Evolutionary conservation across 2,797 vertebrate genomes (phyloP).

Genomic region (Anniella stebbinsi): DNA sequence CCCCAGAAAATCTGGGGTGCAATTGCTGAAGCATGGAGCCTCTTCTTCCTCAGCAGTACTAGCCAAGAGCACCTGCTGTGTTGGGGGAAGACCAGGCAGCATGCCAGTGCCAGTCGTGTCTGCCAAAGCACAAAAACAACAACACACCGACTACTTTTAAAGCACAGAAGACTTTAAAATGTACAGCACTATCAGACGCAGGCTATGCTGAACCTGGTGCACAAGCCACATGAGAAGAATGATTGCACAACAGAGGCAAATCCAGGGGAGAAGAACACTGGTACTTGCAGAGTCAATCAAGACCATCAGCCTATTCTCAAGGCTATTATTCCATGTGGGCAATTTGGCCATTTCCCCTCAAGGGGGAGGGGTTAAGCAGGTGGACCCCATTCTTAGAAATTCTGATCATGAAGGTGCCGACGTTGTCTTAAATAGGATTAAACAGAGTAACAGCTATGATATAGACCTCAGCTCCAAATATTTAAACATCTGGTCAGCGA

Average conservation of each 20-base stretch:
- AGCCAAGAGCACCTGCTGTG: conserved; percentile 13
- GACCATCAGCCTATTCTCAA: not conserved
- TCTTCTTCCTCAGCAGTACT: conserved; percentile 5
- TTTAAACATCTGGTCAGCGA: not conserved
- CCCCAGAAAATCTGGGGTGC: not conserved
- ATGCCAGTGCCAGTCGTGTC: not conserved
- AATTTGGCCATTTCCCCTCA: not conserved
- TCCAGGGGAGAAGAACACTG: not conserved
- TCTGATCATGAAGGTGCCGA: not conserved
- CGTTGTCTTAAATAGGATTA: not conserved
- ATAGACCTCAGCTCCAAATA: not conserved
- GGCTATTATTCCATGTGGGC: not conserved
- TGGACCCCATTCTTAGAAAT: not conserved
- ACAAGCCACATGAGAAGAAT: not conserved
- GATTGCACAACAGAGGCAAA: not conserved
- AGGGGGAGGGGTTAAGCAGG: not conserved
- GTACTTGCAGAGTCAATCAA: not conserved
- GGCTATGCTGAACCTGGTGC: not conserved
- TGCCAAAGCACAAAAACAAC: conserved; percentile 7
- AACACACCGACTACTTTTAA: not conserved
- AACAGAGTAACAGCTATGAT: not conserved
- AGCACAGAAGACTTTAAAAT: not conserved
- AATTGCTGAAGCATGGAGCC: not conserved
- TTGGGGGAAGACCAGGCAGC: not conserved
- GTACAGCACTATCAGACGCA: not conserved